These are phyloP conservation scores for Galago senegalensis DNA, from an alignment of 2,797 vertebrate genomes.

Conservation along the genomic window DNA sequence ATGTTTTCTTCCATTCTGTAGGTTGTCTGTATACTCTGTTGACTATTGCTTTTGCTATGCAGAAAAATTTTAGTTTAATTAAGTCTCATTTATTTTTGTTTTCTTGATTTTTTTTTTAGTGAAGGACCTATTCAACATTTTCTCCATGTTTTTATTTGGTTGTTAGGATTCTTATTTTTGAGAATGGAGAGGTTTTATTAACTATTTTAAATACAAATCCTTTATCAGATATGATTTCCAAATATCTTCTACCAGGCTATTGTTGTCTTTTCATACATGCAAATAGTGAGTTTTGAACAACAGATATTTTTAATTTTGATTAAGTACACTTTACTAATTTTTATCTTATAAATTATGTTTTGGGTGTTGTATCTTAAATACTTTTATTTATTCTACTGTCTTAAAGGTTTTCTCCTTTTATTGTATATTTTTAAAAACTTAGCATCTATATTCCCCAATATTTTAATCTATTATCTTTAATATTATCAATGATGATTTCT, in stretches of 20 bases:
- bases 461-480: background rate
- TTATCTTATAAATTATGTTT: background rate
- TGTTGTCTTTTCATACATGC: background rate
- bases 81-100: background rate
- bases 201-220: background rate
- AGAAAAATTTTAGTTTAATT: background rate
- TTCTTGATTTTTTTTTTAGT: background rate
- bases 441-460: background rate
- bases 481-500: background rate
- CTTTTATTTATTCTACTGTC: background rate
- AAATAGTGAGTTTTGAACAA: background rate
- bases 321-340: background rate
- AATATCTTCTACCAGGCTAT: background rate
- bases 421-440: background rate
- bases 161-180: background rate
- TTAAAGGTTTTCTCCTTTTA: background rate
- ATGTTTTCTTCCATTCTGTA: background rate
- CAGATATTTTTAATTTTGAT: background rate
- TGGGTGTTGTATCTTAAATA: background rate
- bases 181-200: background rate
- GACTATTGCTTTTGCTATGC: background rate
- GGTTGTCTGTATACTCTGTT: background rate
- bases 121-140: background rate
- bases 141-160: background rate
- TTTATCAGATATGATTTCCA: background rate